Evolutionary conservation across 2,888 invertebrate species (phyloP).

Genomic region (Chloromyia formosa): DNA sequence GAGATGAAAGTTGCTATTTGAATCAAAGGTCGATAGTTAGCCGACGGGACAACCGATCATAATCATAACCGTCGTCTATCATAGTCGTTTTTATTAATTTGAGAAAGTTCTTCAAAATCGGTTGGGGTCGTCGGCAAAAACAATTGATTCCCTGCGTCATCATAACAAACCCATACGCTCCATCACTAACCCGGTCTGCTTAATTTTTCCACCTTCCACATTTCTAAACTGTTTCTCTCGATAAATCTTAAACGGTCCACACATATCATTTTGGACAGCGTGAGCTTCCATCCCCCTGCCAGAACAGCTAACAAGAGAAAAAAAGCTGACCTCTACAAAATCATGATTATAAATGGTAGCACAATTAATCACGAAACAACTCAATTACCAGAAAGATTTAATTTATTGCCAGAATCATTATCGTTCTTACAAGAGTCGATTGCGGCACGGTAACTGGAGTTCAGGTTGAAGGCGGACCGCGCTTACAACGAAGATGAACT

Average conservation of each 20-base stretch:
- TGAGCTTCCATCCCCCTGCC: conserved; percentile 14
- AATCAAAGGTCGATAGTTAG: too few relatives aligned
- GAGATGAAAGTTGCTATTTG: too few relatives aligned
- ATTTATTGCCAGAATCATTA: conserved; percentile 44
- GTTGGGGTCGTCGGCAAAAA: too few relatives aligned
- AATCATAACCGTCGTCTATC: too few relatives aligned
- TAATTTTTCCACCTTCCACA: conserved; percentile 5
- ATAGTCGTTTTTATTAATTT: too few relatives aligned
- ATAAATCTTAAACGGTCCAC: conserved; percentile 31
- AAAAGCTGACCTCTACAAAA: conserved; percentile 41
- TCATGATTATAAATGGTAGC: conserved; percentile 43
- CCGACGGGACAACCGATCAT: too few relatives aligned
- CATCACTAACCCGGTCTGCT: too few relatives aligned
- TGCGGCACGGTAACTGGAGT: conserved; percentile 33
- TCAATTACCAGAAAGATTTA: conserved; percentile 44
- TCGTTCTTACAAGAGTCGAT: conserved; percentile 36
- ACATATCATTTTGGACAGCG: conserved; percentile 31
- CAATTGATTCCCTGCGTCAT: too few relatives aligned
- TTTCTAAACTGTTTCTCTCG: conserved; percentile 25
- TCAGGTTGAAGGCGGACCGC: conserved; percentile 37
- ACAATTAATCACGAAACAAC: conserved; percentile 44
- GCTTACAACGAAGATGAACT: conserved; percentile 40
- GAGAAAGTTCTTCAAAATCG: too few relatives aligned
- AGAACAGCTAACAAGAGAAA: not conserved
- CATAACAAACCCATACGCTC: too few relatives aligned